Conservation (phyloP, 53 echinoderm and acorn worm species). For the Echinometra lucunter region DNA sequence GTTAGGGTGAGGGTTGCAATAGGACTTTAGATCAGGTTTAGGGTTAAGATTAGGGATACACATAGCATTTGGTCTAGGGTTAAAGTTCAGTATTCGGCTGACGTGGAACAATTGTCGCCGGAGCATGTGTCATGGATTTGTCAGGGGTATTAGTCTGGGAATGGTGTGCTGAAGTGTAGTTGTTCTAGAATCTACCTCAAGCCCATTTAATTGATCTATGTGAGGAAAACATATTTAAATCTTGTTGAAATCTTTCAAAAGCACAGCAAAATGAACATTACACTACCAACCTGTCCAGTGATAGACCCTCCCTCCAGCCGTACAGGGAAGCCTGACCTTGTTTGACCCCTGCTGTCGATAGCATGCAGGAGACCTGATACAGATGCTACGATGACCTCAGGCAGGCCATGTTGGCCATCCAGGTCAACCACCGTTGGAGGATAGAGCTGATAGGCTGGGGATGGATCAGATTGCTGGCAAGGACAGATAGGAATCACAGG, state of each 20-base stretch:
- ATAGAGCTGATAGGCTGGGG: conserved; percentile 82
- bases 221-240: no score
- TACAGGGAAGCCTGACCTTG: conserved; percentile 78
- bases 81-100: no score
- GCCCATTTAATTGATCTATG: no score
- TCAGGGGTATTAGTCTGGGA: no score
- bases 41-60: no score
- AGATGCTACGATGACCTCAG: conserved; percentile 82
- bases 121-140: no score
- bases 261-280: not conserved
- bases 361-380: conserved; percentile 80
- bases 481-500: not conserved
- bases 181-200: no score
- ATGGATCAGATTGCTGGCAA: conserved; percentile 71
- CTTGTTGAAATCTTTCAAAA: not conserved
- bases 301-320: conserved; percentile 74
- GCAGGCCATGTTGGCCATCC: conserved; percentile 74
- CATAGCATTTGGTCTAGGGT: no score
- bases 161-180: no score
- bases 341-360: conserved; percentile 70
- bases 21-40: no score
- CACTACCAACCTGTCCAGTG: conserved; percentile 82
- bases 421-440: conserved; percentile 84
- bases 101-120: no score
- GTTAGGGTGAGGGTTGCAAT: no score